Evolutionary conservation across 2,797 vertebrate species (phyloP).

Genomic region (Galagoides demidoff): DNA sequence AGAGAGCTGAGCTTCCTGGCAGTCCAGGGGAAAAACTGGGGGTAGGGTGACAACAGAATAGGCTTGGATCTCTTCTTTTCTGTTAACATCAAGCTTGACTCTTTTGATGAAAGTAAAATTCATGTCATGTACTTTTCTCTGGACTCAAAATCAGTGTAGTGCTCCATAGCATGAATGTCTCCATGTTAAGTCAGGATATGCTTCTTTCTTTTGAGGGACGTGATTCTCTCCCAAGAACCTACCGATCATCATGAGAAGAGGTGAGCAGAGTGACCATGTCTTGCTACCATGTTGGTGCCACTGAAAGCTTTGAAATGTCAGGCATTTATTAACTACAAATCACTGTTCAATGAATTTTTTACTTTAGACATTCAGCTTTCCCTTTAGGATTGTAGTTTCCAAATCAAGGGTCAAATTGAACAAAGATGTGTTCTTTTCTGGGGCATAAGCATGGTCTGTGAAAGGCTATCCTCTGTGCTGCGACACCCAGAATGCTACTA

Average conservation of each 20-base stretch:
- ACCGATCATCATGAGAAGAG: background rate
- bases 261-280: background rate
- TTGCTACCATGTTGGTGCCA: background rate
- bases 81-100: background rate
- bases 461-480: background rate
- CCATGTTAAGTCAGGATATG: background rate
- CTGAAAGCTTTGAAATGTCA: background rate
- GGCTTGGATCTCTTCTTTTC: background rate
- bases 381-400: background rate
- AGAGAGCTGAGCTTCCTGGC: background rate
- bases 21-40: background rate
- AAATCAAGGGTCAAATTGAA: background rate
- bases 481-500: background rate
- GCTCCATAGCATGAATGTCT: background rate
- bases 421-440: background rate
- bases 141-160: background rate
- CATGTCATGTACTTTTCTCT: background rate
- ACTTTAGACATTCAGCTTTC: background rate
- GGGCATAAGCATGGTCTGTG: background rate
- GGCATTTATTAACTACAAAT: background rate
- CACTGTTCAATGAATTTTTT: background rate
- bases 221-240: background rate
- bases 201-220: background rate
- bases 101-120: background rate
- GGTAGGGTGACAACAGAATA: background rate